phyloP scores from a whole-genome alignment of 2,888 invertebrate genomes.

The Pardosa pseudoannulata region DNA sequence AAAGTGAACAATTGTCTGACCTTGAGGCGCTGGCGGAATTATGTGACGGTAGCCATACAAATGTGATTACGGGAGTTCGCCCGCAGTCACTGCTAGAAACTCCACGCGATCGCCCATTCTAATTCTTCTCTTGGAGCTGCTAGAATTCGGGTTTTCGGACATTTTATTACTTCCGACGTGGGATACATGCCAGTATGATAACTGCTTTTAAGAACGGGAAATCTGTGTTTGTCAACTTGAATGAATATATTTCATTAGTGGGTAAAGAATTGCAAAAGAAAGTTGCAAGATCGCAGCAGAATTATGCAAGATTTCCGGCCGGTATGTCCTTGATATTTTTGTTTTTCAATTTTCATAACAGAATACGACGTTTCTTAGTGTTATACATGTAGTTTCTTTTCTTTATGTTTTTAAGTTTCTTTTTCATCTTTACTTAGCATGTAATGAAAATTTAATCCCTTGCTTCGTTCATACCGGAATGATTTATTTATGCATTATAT shows the following conservation, averaged over 20 bases:
- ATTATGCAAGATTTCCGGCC: conserved; percentile 28
- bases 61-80: not conserved
- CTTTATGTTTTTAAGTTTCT: no score
- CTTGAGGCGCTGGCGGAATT: conserved; percentile 8
- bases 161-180: no score
- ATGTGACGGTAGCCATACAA: not conserved
- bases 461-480: no score
- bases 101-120: not conserved
- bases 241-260: conserved; percentile 29
- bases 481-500: no score
- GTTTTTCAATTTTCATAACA: not conserved
- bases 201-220: conserved; percentile 21
- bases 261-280: conserved; percentile 29
- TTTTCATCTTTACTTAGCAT: no score
- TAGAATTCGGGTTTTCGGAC: no score
- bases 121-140: no score
- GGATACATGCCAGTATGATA: not conserved
- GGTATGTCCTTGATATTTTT: conserved; percentile 19
- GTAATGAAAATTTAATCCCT: no score
- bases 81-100: not conserved
- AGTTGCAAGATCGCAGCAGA: conserved; percentile 13
- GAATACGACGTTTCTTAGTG: no score
- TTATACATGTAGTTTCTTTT: no score
- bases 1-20: conserved; percentile 11
- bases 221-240: conserved; percentile 22